A percentile compares a stretch with the other conserved stretches of the same genome.
These are phyloP conservation scores for Mercenaria mercenaria DNA, from an alignment of 1,140 invertebrate species.

Conservation along the genomic window DNA sequence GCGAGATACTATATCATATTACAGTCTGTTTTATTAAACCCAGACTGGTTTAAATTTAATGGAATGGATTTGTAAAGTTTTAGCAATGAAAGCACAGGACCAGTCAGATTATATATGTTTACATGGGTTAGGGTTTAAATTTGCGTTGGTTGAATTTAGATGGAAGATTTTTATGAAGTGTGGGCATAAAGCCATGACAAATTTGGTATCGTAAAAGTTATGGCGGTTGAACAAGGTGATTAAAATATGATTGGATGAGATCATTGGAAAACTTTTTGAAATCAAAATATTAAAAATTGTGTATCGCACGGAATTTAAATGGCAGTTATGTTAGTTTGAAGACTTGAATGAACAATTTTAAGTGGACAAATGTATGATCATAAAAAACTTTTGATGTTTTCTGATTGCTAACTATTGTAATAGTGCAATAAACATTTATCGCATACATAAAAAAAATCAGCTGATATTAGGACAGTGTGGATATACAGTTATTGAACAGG, in stretches of 20 bases:
- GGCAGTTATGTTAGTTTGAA: not conserved
- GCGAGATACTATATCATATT: not conserved
- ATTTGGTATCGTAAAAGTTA: not conserved
- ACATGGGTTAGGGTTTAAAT: constrained; percentile 16
- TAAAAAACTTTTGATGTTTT: too few species aligned
- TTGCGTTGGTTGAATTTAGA: constrained; percentile 23
- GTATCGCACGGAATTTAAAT: not conserved
- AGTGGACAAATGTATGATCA: too few species aligned
- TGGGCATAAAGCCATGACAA: constrained; percentile 3
- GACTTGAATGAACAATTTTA: too few species aligned
- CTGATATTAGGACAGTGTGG: not conserved
- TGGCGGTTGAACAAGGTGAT: not conserved
- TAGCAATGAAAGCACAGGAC: not conserved
- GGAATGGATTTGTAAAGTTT: not conserved
- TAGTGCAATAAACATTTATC: too few species aligned
- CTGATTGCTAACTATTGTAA: too few species aligned
- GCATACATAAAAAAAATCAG: not conserved
- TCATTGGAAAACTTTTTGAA: not conserved
- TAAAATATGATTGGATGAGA: not conserved
- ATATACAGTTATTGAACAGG: too few species aligned
- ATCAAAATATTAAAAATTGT: not conserved
- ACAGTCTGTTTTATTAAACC: not conserved
- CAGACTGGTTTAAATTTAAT: constrained; percentile 39
- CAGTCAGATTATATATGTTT: constrained; percentile 29
- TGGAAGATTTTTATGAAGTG: constrained; percentile 10